Evolutionary conservation across 2,113 vertebrate genomes (phyloP).

Genomic region (Erpornis zantholeuca): DNA sequence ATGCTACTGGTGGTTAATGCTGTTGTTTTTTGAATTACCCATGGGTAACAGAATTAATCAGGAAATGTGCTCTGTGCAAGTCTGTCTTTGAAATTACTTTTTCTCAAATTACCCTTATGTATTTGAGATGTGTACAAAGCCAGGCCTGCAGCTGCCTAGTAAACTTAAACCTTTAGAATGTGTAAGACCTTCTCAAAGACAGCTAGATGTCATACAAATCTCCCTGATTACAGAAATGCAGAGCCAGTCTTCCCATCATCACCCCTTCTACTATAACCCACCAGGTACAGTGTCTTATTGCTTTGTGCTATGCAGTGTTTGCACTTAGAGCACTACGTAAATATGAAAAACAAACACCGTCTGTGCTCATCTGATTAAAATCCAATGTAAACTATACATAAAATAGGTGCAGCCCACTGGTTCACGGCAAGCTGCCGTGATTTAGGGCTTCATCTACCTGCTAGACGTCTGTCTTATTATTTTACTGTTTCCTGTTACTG

Average conservation of each 20-base stretch:
- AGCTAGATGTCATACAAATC: neutral
- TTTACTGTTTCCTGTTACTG: neutral
- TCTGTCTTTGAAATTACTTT: neutral
- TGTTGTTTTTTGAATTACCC: neutral
- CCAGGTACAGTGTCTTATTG: neutral
- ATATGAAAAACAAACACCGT: neutral
- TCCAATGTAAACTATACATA: neutral
- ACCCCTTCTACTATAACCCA: neutral
- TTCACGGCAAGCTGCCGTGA: neutral
- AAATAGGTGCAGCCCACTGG: neutral
- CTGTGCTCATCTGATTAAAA: neutral
- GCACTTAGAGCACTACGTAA: neutral
- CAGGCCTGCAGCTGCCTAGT: neutral
- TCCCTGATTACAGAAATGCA: neutral
- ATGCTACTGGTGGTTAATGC: neutral
- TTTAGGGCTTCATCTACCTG: neutral
- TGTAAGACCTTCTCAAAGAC: neutral
- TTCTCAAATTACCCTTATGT: neutral
- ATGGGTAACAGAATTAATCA: neutral
- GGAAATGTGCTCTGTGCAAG: neutral
- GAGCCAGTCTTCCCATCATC: neutral
- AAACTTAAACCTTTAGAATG: neutral
- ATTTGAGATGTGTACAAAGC: neutral
- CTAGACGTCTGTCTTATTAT: neutral
- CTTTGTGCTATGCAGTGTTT: neutral